phyloP scores from a whole-genome alignment of 2,113 vertebrate species.

The Mesocricetus auratus region DNA sequence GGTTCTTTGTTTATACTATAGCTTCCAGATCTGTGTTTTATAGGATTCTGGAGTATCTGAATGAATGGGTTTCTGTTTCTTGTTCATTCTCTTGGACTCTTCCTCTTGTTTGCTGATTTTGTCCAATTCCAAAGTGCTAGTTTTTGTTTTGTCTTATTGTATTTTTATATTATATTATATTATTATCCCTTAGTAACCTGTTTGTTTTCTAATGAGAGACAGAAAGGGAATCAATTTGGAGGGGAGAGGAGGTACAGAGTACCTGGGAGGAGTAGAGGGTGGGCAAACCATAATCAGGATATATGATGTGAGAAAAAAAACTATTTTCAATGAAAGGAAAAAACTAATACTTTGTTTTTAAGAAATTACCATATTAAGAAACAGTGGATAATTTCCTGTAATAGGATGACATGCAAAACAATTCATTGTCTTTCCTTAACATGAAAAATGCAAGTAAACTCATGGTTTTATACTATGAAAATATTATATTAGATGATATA shows the following conservation, averaged over 20 bases:
- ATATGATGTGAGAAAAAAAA: background rate
- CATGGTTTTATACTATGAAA: background rate
- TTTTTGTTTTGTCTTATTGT: background rate
- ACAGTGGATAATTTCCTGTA: background rate
- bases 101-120: background rate
- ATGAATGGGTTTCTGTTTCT: background rate
- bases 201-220: background rate
- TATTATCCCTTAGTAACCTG: background rate
- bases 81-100: background rate
- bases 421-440: slow-evolving; percentile 12
- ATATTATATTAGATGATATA: background rate
- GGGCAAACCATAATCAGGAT: background rate
- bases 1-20: background rate
- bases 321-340: background rate
- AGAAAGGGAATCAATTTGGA: background rate
- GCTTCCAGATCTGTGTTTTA: background rate
- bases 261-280: background rate
- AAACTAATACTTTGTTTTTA: background rate
- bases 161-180: background rate
- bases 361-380: slow-evolving; percentile 1
- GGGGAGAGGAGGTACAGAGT: background rate
- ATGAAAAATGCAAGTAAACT: background rate
- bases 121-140: background rate
- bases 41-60: background rate
- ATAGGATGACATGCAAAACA: background rate